Base-by-base conservation (phyloP, 2,113 vertebrate genomes). In the Lethenteron camtschaticum region DNA sequence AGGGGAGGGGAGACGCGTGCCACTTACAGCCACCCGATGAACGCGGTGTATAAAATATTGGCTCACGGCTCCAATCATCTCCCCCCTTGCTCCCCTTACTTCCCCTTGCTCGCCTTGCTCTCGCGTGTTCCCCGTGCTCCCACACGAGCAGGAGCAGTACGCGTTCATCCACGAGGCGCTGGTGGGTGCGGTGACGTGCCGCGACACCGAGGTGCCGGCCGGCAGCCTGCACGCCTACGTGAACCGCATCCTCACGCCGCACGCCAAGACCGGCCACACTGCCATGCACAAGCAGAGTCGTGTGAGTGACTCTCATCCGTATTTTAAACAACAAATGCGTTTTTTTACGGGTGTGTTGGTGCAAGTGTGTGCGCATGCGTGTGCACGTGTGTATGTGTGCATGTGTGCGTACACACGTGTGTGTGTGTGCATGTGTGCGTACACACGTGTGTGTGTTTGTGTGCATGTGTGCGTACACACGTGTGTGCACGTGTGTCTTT, bases 191-290 rank as follows among this genome's bases (percentile, higher is more conserved):
- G 63, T 66, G 63, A 24, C 24, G 63, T 66, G 63, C 10, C n/a
- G 63, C n/a, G 63, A 66, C 63, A 66, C 63, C 10, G 63, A 66
- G 63, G 63, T 24, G 24, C 24, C 63, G 10, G 63, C 63, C 24
- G 63, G 24, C n/a, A 66, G 24, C 63, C 63, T 66, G n/a, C 63
- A 66, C 63, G 63, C 63, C n/a, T 66, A 66, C 63, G 63, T 66
- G 63, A 24, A 66, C 63, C n/a, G 63, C 63, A n/a, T 66, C 24
- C 63, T 66, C 63, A 66, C 24, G n/a, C 63, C 63, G 9, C n/a
- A 66, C 63, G n/a, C 63, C 63, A 41, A 41, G 41, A 66, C 63
- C 10, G 63, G 63, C 63, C 24, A 16, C 63, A 66, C 63, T 9
- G 63, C 63, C 24, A n/a, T 66, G n/a, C n/a, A 66, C n/a, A 66